phyloP scores from a whole-genome alignment of 2,113 vertebrate species.

The Fukomys damarensis region DNA sequence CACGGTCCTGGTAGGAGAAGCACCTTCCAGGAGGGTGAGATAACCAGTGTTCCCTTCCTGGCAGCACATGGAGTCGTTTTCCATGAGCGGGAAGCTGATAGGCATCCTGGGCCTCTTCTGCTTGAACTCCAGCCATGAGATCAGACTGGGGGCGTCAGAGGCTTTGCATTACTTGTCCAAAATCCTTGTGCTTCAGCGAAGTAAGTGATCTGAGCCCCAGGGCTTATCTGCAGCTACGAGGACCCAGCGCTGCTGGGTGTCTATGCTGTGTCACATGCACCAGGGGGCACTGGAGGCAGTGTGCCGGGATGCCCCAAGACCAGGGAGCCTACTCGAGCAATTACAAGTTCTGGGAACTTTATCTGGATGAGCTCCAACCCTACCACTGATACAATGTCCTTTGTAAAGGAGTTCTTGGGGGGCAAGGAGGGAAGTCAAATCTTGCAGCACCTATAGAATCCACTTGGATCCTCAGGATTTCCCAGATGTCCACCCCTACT shows the following conservation, averaged over 20 bases:
- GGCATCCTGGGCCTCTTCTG: conserved; percentile 58
- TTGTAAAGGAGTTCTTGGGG: neutral
- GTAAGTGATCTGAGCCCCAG: neutral
- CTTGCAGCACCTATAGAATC: neutral
- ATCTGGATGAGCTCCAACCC: neutral
- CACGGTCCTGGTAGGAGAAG: accelerated
- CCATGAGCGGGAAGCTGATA: conserved; percentile 39
- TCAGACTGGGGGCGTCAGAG: neutral
- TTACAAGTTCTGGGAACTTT: neutral
- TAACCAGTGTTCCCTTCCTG: neutral
- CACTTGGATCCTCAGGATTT: neutral
- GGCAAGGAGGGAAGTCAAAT: accelerated
- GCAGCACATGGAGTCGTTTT: conserved; percentile 52
- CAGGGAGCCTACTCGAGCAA: neutral
- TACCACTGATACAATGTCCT: neutral
- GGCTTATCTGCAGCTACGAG: accelerated
- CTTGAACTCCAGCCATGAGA: neutral
- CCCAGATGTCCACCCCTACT: neutral
- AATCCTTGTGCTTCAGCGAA: conserved; percentile 64
- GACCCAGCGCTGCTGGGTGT: accelerated
- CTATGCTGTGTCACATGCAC: accelerated
- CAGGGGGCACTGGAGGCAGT: accelerated
- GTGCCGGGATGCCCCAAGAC: neutral
- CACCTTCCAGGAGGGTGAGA: accelerated
- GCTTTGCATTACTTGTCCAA: conserved; percentile 64